Evolutionary conservation across 2,113 vertebrate species (phyloP), one percentile per base, ranked within the genome.

Genomic region (Cavia porcellus): DNA sequence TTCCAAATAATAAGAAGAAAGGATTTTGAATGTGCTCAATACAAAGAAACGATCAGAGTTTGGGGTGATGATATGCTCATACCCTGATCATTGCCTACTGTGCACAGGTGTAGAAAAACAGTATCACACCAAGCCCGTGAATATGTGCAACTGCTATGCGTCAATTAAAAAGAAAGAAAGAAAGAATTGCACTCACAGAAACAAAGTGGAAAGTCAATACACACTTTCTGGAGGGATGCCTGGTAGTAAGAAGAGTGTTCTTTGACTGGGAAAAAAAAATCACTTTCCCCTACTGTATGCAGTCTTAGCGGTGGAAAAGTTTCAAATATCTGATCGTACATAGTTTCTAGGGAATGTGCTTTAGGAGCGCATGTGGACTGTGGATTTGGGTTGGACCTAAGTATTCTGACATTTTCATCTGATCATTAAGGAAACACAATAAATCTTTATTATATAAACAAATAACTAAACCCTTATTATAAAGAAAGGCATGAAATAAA

Each of bases 361-460:
- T 50, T n/a, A 75, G 28, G 12, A 82, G 14, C 70, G 59, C 17
- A 20, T 79, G 35, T 74, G 35, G 55, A 72, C 2, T 10, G 20
- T 61, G 30, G 59, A 77, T 24, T 47, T 64, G n/a, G 75, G 42
- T 50, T 35, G 83, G 20, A 86, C 47, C 8, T 5, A 10, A 47
- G 45, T 15, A 14, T 28, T 47, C 64, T 38, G 47, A 86, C 62
- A 85, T 64, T 90, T 52, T 85, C 81, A 86, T 62, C 62, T 88
- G 52, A 90, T 79, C n/a, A 47, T 50, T 55, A 64, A 93, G 47
- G 25, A 92, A 84, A 89, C 57, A 74, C 84, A 94, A 55, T 45
- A 94, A 92, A 55, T 47, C 57, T 68, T 32, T 35, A 80, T 55
- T 89, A 25, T 4, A n/a, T 52, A 85, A 82, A 13, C 20, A 52